A percentile compares a stretch with the other conserved stretches of the same genome.
Conservation (phyloP, 2,888 invertebrate species). For the Leptopterna dolabrata region DNA sequence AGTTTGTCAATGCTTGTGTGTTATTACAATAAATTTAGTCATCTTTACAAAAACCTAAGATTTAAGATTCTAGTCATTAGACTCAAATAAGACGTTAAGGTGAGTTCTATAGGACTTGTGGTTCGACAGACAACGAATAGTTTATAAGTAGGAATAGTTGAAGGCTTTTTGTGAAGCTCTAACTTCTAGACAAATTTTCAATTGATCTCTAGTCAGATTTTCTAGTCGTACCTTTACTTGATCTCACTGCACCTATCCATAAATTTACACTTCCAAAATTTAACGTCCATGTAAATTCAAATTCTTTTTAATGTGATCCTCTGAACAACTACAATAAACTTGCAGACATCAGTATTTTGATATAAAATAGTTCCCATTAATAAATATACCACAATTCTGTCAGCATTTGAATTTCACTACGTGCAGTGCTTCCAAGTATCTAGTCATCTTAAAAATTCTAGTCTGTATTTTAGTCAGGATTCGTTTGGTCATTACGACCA, state of each 20-base stretch:
- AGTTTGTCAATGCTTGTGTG: neutral
- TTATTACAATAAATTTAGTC: neutral
- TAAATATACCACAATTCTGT: too few relatives aligned
- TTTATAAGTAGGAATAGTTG: conserved; percentile 14
- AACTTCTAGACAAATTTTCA: neutral
- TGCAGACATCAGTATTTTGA: too few relatives aligned
- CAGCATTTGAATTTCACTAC: neutral
- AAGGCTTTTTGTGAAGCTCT: neutral
- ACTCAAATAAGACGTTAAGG: conserved; percentile 24
- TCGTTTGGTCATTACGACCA: neutral
- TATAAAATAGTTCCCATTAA: too few relatives aligned
- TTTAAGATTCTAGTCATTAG: neutral
- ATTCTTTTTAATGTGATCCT: too few relatives aligned
- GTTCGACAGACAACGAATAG: conserved; percentile 52
- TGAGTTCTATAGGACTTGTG: conserved; percentile 44
- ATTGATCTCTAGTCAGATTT: conserved; percentile 35
- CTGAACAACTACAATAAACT: too few relatives aligned
- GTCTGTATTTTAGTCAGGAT: conserved; percentile 8
- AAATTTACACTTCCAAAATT: neutral
- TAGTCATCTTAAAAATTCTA: conserved; percentile 15
- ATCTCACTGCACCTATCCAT: neutral
- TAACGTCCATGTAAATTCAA: too few relatives aligned
- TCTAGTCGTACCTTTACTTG: neutral
- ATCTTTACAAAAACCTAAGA: neutral
- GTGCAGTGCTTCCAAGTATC: neutral